Conservation (phyloP, 2,888 invertebrate genomes). For the Caenorhabditis macrosperma region DNA sequence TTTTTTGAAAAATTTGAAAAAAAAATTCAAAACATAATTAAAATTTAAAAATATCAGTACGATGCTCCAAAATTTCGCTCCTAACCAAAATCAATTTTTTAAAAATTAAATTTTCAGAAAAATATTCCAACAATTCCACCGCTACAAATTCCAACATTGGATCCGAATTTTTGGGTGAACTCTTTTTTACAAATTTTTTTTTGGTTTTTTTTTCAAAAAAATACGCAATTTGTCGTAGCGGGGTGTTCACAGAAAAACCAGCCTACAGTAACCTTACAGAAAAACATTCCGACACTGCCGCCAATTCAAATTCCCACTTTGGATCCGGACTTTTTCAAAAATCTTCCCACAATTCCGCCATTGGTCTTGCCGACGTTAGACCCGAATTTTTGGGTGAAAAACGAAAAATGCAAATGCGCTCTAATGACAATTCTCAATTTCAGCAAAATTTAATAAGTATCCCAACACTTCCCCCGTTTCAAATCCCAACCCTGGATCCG, state of each 20-base stretch:
- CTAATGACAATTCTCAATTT: too few species aligned
- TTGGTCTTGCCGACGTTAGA: slow-evolving; percentile 22
- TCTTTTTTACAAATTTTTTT: background rate
- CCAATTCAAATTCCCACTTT: slow-evolving; percentile 36
- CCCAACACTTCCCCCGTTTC: slow-evolving; percentile 30
- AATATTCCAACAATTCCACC: slow-evolving; percentile 36
- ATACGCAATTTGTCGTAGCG: too few species aligned
- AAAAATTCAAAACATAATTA: too few species aligned
- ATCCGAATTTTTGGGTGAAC: slow-evolving; percentile 23
- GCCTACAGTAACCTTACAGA: background rate
- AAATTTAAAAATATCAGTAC: too few species aligned
- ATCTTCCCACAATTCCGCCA: slow-evolving; percentile 22
- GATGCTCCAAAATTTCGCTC: slow-evolving; percentile 7
- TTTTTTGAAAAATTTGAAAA: too few species aligned
- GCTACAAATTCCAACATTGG: slow-evolving; percentile 8
- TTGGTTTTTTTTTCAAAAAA: background rate
- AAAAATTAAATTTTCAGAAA: too few species aligned
- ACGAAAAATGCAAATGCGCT: too few species aligned
- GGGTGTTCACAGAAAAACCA: slow-evolving; percentile 6
- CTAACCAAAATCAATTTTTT: too few species aligned
- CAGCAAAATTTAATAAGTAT: slow-evolving; percentile 25
- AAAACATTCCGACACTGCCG: slow-evolving; percentile 21
- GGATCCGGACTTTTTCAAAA: slow-evolving; percentile 30
- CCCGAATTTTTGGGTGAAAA: slow-evolving; percentile 48
- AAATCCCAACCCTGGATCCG: slow-evolving; percentile 38